These are phyloP conservation scores for Natator depressus DNA, from an alignment of 2,113 vertebrate genomes.

Conservation along the genomic window DNA sequence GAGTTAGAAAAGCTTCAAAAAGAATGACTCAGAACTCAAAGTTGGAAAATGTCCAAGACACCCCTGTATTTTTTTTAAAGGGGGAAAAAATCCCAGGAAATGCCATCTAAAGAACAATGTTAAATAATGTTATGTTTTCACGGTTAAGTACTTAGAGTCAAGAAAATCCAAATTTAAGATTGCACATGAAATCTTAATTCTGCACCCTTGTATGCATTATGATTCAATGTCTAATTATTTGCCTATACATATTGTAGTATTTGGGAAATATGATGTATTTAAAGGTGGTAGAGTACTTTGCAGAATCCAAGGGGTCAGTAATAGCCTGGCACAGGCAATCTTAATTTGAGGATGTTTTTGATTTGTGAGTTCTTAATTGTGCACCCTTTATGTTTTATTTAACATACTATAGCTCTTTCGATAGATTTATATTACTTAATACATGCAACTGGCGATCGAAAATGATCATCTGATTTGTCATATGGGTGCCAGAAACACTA, in stretches of 20 bases:
- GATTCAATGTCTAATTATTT: neutral
- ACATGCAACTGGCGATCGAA: neutral
- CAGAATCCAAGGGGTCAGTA: neutral
- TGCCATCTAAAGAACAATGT: neutral
- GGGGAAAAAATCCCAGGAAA: neutral
- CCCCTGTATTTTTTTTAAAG: no score
- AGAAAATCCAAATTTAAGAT: neutral
- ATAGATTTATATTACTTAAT: neutral
- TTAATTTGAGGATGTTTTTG: neutral
- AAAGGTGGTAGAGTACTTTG: neutral
- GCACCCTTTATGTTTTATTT: neutral
- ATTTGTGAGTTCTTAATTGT: neutral
- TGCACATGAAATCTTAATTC: neutral
- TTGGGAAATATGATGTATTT: neutral
- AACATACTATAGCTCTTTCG: neutral
- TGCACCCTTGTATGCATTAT: neutral
- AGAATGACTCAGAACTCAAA: neutral
- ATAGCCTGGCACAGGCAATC: neutral
- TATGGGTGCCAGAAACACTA: neutral
- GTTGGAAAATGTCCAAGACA: neutral
- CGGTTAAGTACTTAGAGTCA: rapidly evolving
- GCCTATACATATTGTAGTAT: neutral
- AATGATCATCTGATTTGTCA: neutral
- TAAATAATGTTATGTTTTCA: neutral
- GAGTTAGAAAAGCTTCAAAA: neutral